Percentiles rank a stretch among this genome's conserved stretches.
Conservation (phyloP, 2,888 invertebrate genomes). For the Anthoptus insignis region DNA sequence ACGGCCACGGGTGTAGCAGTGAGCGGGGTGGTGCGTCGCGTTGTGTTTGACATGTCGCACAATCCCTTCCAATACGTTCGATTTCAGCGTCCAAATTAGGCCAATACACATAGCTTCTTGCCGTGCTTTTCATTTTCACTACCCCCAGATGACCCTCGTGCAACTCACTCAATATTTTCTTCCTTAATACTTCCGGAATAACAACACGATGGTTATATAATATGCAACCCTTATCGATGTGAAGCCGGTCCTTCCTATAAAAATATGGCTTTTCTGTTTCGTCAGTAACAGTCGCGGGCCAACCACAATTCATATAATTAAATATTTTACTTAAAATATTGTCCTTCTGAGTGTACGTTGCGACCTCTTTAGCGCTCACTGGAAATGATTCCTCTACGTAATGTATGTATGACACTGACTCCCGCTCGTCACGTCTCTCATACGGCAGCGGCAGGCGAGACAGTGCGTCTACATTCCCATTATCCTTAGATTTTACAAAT, state of each 20-base stretch:
- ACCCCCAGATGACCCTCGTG: conserved; percentile 45
- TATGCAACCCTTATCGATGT: conserved; percentile 22
- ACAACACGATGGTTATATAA: conserved; percentile 21
- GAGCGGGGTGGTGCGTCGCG: conserved; percentile 48
- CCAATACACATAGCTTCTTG: conserved; percentile 49
- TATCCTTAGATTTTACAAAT: conserved; percentile 40
- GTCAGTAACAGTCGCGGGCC: background rate
- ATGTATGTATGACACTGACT: conserved; percentile 6
- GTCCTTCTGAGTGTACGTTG: conserved; percentile 18
- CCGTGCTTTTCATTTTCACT: conserved; percentile 48
- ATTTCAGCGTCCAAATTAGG: conserved; percentile 47
- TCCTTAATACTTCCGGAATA: conserved; percentile 5
- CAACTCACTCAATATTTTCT: conserved; percentile 14
- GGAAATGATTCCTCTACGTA: conserved; percentile 21
- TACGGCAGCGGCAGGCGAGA: conserved; percentile 44
- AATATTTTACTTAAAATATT: conserved; percentile 6
- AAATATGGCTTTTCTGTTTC: conserved; percentile 15
- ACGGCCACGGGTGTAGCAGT: conserved; percentile 45
- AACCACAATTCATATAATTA: conserved; percentile 3
- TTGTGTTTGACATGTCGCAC: conserved; percentile 43
- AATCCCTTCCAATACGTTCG: conserved; percentile 43
- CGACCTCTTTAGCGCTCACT: conserved; percentile 8
- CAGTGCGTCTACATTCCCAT: conserved; percentile 48
- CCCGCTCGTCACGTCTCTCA: conserved; percentile 2
- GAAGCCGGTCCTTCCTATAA: background rate